Percentiles rank a stretch among this genome's conserved stretches.
phyloP scores from a whole-genome alignment of 2,113 vertebrate genomes.

The Platichthys flesus region DNA sequence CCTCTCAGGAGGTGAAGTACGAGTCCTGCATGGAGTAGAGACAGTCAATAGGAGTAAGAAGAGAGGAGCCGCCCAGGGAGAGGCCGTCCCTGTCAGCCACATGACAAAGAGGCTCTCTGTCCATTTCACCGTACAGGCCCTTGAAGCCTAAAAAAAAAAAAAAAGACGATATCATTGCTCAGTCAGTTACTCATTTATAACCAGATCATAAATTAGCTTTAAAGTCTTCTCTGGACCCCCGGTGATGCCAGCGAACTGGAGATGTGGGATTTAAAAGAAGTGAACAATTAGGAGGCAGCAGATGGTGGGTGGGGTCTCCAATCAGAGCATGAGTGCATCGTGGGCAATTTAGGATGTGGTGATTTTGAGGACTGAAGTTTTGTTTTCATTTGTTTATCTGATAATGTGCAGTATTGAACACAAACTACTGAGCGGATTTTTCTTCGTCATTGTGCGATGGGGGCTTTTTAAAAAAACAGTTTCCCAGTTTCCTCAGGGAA shows the following conservation, averaged over 20 bases:
- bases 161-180: background rate
- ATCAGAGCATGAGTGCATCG: background rate
- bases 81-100: slow-evolving; percentile 89
- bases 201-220: background rate
- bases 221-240: background rate
- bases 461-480: too few relatives aligned
- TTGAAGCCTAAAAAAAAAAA: slow-evolving; percentile 85
- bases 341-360: background rate
- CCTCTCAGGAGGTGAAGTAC: slow-evolving; percentile 93
- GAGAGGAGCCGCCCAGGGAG: slow-evolving; percentile 83
- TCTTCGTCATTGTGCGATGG: too few relatives aligned
- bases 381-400: too few relatives aligned
- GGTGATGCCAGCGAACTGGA: too few relatives aligned
- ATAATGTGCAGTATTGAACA: too few relatives aligned
- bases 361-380: background rate
- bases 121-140: slow-evolving; percentile 87
- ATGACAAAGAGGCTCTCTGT: slow-evolving; percentile 89
- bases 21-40: slow-evolving; percentile 99
- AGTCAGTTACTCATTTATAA: background rate
- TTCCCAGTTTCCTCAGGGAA: too few relatives aligned
- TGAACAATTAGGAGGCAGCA: too few relatives aligned
- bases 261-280: too few relatives aligned
- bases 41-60: slow-evolving; percentile 95
- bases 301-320: too few relatives aligned
- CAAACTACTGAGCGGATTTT: too few relatives aligned